Evolutionary conservation across 2,888 invertebrate genomes (phyloP).

Genomic region (Hypomecis atomaria): DNA sequence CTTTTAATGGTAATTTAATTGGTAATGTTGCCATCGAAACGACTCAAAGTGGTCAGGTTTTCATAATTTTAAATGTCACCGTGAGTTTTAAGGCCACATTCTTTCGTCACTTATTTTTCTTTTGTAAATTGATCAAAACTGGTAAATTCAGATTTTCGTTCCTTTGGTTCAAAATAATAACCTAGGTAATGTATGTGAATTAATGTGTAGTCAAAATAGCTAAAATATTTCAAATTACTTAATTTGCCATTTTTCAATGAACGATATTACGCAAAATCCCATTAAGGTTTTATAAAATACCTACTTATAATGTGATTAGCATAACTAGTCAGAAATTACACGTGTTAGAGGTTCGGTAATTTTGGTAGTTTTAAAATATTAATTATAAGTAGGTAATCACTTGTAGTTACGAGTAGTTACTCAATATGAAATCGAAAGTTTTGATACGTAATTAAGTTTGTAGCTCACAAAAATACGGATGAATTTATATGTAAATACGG

Average conservation of each 20-base stretch:
- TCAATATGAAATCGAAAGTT: too few species aligned
- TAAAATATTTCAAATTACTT: slow-evolving; percentile 7
- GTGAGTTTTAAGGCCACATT: slow-evolving; percentile 13
- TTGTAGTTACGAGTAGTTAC: too few species aligned
- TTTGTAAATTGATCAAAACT: slow-evolving; percentile 15
- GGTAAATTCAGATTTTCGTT: slow-evolving; percentile 16
- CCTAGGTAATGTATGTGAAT: slow-evolving; percentile 12
- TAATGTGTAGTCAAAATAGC: slow-evolving; percentile 9
- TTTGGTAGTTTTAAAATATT: slow-evolving; percentile 6
- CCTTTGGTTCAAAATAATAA: not conserved
- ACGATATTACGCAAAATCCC: slow-evolving; percentile 7
- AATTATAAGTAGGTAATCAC: not conserved
- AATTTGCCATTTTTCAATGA: slow-evolving; percentile 11
- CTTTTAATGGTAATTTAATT: not conserved
- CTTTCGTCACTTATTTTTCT: slow-evolving; percentile 6
- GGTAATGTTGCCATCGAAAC: not conserved
- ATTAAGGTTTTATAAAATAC: slow-evolving; percentile 17
- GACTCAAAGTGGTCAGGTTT: not conserved
- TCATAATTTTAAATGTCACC: slow-evolving; percentile 11
- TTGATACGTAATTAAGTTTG: too few species aligned
- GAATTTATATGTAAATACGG: too few species aligned
- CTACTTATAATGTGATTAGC: slow-evolving; percentile 15
- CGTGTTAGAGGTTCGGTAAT: slow-evolving; percentile 1
- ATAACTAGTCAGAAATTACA: slow-evolving; percentile 2
- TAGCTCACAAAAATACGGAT: too few species aligned